These are phyloP conservation scores for Pongo pygmaeus DNA, from an alignment of 2,113 vertebrate species.

Conservation along the genomic window DNA sequence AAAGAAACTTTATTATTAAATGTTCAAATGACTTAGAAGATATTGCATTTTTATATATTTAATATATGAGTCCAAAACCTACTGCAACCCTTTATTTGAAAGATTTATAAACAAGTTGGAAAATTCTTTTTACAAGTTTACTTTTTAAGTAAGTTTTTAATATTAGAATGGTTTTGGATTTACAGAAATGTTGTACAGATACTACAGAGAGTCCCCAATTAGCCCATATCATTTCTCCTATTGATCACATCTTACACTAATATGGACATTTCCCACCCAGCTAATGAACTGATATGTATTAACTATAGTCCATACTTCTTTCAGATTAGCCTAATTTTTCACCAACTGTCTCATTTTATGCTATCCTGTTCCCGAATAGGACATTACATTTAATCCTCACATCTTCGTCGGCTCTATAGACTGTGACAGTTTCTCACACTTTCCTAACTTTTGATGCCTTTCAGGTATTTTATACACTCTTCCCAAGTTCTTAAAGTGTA, in stretches of 20 bases:
- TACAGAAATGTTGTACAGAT: not conserved
- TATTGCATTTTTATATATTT: not conserved
- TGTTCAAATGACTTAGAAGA: not conserved
- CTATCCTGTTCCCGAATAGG: not conserved
- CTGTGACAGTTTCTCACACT: not conserved
- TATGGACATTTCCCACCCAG: not conserved
- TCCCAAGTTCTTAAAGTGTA: not conserved
- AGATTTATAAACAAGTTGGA: not conserved
- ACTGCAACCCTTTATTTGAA: not conserved
- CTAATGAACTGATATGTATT: not conserved
- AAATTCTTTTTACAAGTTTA: not conserved
- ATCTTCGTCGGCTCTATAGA: not conserved
- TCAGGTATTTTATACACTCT: not conserved
- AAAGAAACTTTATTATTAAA: not conserved
- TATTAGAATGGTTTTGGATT: not conserved
- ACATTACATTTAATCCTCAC: not conserved
- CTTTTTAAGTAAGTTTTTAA: not conserved
- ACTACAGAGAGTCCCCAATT: not conserved
- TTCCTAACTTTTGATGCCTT: not conserved
- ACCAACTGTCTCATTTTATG: not conserved
- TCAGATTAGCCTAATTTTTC: not conserved
- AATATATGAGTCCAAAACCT: not conserved
- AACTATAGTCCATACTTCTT: not conserved
- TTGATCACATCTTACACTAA: not conserved
- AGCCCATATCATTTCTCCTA: not conserved